Base-by-base conservation (phyloP, 2,113 vertebrate species). In the Lycocorax pyrrhopterus region DNA sequence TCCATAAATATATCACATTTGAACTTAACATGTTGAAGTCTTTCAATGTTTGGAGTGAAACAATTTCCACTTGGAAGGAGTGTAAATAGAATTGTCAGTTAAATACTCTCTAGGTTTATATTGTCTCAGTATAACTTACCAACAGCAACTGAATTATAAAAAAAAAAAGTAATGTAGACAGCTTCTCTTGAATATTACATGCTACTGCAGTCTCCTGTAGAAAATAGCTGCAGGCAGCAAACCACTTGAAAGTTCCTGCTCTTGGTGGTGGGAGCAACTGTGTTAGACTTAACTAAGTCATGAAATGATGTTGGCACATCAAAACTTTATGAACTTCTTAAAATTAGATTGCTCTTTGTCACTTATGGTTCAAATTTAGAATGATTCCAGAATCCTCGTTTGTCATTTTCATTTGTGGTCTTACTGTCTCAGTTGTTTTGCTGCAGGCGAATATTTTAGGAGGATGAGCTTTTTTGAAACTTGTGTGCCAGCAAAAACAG, bases 171-270 rank as follows among this genome's bases (percentile, higher is more conserved):
- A 25, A 39, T 14, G 17, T 33, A 80, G 87, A 51, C 79, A 67
- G 74, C 12, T 73, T 91, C 53, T 94, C 35, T 74, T 94, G 87
- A 90, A 84, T 95, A 81, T 93, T 94, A 32, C 75, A 88, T 96
- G 85, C 47, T 69, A 4, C 47, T 74, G 71, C 49, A 41, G 35
- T 39, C 67, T 85, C 74, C 72, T 86, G 66, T 72, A 96, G 92
- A 63, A 95, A 93, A 95, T 68, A 93, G 85, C 92, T 89, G 64
- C 72, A 60, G 90, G 95, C 82, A 83, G 77, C 79, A 67, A 89
- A 55, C 92, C 59, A 47, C 84, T 88, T 97, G 82, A 71, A 94
- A 88, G 88, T 77, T 53, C 0, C 3, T 44, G 35, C 79, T 93
- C 87, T 86, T 66, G 62, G 39, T 93, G 75, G 72, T 88, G 78